Percentiles rank a stretch among this genome's conserved stretches.
Evolutionary conservation across 2,888 invertebrate species (phyloP).

Genomic region (Patella ulyssiponensis): DNA sequence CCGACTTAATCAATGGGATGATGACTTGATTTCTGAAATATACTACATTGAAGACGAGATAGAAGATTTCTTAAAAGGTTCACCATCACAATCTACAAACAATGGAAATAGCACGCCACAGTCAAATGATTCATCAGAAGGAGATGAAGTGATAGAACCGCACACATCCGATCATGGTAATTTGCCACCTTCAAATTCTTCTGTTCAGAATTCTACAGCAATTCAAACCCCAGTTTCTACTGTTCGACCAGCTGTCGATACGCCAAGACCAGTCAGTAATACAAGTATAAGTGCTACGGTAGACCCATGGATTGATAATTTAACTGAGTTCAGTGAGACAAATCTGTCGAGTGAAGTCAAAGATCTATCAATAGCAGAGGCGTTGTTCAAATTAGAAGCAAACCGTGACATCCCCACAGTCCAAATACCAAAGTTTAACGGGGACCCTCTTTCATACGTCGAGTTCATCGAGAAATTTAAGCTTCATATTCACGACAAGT

Average conservation of each 20-base stretch:
- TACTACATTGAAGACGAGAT: background rate
- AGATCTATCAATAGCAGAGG: conserved; percentile 8
- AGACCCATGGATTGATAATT: background rate
- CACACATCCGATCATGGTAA: no score
- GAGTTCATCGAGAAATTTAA: conserved; percentile 27
- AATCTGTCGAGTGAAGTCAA: background rate
- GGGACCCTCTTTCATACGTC: conserved; percentile 14
- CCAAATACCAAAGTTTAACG: conserved; percentile 10
- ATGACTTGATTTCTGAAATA: background rate
- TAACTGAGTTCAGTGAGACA: conserved; percentile 15
- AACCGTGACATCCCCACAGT: conserved; percentile 16
- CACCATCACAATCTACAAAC: background rate
- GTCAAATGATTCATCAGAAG: no score
- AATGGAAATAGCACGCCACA: no score
- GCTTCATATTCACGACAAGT: conserved; percentile 27
- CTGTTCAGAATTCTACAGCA: no score
- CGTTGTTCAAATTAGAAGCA: conserved; percentile 17
- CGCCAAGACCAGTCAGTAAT: background rate
- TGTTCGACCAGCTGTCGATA: background rate
- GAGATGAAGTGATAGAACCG: no score
- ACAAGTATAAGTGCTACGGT: background rate
- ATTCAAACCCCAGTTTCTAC: no score
- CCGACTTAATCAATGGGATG: background rate
- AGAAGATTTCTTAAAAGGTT: background rate
- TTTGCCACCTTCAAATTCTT: no score